Conservation (phyloP, 2,888 invertebrate genomes). For the Odontocerum albicorne region DNA sequence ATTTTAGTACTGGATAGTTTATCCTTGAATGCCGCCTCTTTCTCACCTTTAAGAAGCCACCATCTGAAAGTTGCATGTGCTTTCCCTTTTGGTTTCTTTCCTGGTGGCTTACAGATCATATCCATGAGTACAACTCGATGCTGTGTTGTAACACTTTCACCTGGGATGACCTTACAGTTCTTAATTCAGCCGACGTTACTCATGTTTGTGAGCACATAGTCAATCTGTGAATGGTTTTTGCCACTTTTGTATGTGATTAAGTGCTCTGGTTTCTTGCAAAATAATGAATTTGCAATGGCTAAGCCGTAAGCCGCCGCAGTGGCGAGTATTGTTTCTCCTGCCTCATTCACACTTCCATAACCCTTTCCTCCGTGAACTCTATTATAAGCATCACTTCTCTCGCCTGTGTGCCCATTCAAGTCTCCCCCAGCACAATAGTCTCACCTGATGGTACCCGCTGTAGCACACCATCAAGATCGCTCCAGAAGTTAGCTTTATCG, state of each 20-base stretch:
- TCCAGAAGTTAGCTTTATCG: neutral
- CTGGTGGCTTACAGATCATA: neutral
- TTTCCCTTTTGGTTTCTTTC: neutral
- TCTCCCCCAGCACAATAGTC: neutral
- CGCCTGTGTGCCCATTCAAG: neutral
- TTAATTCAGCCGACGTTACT: neutral
- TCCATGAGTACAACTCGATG: neutral
- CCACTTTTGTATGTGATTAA: slow-evolving; percentile 2
- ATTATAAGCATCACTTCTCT: neutral
- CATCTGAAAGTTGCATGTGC: neutral
- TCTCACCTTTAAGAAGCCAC: slow-evolving; percentile 1
- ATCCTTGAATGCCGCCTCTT: neutral
- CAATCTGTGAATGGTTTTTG: neutral
- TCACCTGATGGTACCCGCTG: neutral
- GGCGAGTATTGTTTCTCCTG: neutral
- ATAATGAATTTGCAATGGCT: neutral
- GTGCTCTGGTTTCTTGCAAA: neutral
- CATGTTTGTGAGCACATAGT: neutral
- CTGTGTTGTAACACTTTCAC: slow-evolving; percentile 5
- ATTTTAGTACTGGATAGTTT: slow-evolving; percentile 1
- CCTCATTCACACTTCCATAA: neutral
- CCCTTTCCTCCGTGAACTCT: neutral
- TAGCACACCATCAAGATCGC: neutral
- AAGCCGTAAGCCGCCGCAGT: neutral
- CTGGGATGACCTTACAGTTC: neutral